Conservation (phyloP, 1,140 invertebrate species). For the Pseudachorutes palmiensis region DNA sequence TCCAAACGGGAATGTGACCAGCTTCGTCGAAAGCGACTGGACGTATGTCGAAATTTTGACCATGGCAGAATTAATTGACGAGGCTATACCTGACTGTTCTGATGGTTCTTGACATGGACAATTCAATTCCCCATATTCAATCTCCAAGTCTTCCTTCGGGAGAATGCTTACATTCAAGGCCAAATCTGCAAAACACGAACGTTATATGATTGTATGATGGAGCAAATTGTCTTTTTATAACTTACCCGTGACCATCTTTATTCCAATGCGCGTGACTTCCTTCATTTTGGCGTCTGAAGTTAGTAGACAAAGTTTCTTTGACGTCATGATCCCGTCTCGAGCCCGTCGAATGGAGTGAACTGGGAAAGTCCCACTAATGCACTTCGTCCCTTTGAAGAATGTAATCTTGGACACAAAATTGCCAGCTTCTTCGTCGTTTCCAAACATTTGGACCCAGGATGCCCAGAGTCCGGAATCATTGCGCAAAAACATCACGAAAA, state of each 20-base stretch:
- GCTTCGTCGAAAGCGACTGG: too few relatives aligned
- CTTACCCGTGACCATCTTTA: background rate
- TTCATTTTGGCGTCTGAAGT: background rate
- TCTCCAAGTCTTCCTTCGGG: background rate
- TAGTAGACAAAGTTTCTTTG: background rate
- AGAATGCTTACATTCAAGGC: background rate
- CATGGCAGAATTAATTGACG: too few relatives aligned
- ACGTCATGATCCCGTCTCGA: background rate
- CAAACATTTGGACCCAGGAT: constrained; percentile 23
- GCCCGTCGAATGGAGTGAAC: background rate
- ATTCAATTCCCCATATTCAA: background rate
- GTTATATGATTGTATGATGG: background rate
- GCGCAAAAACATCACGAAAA: constrained; percentile 20
- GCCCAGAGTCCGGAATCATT: constrained; percentile 15
- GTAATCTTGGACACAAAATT: constrained; percentile 10
- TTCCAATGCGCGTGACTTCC: background rate
- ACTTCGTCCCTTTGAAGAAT: constrained; percentile 4
- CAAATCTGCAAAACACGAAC: constrained; percentile 1
- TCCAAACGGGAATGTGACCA: too few relatives aligned
- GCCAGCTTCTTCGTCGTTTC: constrained; percentile 4
- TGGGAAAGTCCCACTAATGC: background rate
- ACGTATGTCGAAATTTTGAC: too few relatives aligned
- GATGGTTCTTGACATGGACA: background rate
- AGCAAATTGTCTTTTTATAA: background rate
- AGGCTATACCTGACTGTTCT: too few relatives aligned